Evolutionary conservation across 2,113 vertebrate genomes (phyloP).

Genomic region (Istiophorus platypterus): DNA sequence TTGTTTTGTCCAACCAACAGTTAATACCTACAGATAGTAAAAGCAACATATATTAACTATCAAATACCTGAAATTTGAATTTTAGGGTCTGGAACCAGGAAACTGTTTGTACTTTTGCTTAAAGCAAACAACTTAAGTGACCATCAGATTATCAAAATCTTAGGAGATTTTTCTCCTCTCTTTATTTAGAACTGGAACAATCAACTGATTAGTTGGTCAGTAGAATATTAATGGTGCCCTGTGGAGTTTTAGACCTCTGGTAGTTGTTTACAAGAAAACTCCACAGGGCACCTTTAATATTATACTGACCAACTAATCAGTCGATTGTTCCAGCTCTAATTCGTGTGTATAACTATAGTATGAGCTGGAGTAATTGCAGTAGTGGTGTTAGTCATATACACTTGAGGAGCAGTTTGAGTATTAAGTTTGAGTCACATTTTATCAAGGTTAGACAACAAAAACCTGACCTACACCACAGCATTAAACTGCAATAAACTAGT

Average conservation of each 20-base stretch:
- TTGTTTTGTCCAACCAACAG: no score
- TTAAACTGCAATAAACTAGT: constrained; percentile 51
- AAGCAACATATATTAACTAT: not conserved
- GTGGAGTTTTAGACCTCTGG: not conserved
- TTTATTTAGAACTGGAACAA: not conserved
- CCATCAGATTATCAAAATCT: not conserved
- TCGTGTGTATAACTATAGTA: not conserved
- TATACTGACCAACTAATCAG: not conserved
- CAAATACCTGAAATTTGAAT: not conserved
- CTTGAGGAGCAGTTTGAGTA: not conserved
- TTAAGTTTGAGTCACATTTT: constrained; percentile 9
- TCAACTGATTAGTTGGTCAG: not conserved
- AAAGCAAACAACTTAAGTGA: not conserved
- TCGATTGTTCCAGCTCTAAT: not conserved
- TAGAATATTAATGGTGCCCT: not conserved
- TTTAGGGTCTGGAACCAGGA: not conserved
- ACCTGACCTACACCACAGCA: constrained; percentile 20
- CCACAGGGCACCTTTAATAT: not conserved
- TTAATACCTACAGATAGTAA: not conserved
- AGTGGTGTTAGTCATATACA: not conserved
- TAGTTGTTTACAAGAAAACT: not conserved
- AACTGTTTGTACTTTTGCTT: not conserved
- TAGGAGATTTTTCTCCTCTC: no score
- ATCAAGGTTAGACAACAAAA: constrained; percentile 35
- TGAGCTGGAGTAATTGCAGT: no score